A percentile compares a stretch with the other conserved stretches of the same genome.
These are phyloP conservation scores for Paramisgurnus dabryanus DNA, from an alignment of 2,113 vertebrate species.

Conservation along the genomic window DNA sequence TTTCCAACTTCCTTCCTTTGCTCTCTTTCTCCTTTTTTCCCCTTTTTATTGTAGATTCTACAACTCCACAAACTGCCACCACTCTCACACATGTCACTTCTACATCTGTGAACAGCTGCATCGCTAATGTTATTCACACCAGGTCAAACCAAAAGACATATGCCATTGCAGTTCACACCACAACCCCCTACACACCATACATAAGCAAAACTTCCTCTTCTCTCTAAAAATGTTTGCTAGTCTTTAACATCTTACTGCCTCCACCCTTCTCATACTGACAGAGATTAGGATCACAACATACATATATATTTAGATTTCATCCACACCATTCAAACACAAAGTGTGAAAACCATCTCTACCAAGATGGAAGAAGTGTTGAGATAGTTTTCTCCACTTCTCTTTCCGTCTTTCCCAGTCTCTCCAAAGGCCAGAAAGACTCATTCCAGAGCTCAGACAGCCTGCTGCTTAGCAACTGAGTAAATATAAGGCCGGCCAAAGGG, in stretches of 20 bases:
- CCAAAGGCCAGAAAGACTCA: slow-evolving; percentile 55
- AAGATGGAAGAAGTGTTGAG: slow-evolving; percentile 34
- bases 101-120: slow-evolving; percentile 48
- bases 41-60: neutral
- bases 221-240: neutral
- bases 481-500: slow-evolving; percentile 63
- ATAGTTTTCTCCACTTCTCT: slow-evolving; percentile 18
- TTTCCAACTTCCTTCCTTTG: neutral
- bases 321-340: too few species aligned
- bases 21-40: neutral
- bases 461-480: slow-evolving; percentile 70
- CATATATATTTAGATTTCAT: neutral
- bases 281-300: neutral
- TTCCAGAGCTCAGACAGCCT: slow-evolving; percentile 61
- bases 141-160: slow-evolving; percentile 28
- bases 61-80: neutral
- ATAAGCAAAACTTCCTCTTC: slow-evolving; percentile 12
- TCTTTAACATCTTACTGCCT: neutral
- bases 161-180: slow-evolving; percentile 1
- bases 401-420: slow-evolving; percentile 38
- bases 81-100: neutral
- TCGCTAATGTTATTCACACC: slow-evolving; percentile 27
- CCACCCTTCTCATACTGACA: neutral
- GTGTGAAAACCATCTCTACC: too few species aligned
- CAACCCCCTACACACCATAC: neutral